phyloP scores from a whole-genome alignment of 2,113 vertebrate genomes.

The Larimichthys crocea region DNA sequence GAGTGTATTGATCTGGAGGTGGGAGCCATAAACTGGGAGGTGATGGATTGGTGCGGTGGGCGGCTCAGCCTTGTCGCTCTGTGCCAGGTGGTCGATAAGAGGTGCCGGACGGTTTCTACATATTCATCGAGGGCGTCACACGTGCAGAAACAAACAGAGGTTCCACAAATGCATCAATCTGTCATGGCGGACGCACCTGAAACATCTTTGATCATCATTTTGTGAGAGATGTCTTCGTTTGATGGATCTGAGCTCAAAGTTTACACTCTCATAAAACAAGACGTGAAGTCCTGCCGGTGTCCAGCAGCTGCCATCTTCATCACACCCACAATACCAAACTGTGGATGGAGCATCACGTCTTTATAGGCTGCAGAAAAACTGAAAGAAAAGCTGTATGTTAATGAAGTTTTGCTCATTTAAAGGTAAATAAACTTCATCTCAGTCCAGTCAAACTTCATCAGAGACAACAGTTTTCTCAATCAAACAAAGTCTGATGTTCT shows the following conservation, averaged over 20 bases:
- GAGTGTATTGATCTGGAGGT: slow-evolving; percentile 61
- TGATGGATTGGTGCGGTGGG: slow-evolving; percentile 66
- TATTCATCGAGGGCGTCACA: slow-evolving; percentile 14
- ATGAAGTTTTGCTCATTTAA: neutral
- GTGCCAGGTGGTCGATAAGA: slow-evolving; percentile 34
- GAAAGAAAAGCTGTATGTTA: neutral
- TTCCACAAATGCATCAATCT: neutral
- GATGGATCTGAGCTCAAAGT: neutral
- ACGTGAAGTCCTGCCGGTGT: no score
- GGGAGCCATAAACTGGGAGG: slow-evolving; percentile 53
- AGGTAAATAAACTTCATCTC: neutral
- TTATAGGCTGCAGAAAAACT: no score
- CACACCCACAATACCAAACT: no score
- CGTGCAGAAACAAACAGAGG: slow-evolving; percentile 12
- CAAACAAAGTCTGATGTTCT: no score
- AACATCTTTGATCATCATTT: neutral
- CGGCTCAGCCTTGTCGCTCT: slow-evolving; percentile 53
- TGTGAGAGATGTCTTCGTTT: neutral
- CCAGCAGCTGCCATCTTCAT: no score
- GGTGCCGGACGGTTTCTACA: neutral
- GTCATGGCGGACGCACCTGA: neutral
- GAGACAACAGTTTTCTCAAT: no score
- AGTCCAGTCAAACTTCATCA: no score
- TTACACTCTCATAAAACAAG: no score
- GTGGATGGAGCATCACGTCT: no score